Base-by-base conservation (phyloP, 2,888 invertebrate genomes). In the Colostygia pectinataria region DNA sequence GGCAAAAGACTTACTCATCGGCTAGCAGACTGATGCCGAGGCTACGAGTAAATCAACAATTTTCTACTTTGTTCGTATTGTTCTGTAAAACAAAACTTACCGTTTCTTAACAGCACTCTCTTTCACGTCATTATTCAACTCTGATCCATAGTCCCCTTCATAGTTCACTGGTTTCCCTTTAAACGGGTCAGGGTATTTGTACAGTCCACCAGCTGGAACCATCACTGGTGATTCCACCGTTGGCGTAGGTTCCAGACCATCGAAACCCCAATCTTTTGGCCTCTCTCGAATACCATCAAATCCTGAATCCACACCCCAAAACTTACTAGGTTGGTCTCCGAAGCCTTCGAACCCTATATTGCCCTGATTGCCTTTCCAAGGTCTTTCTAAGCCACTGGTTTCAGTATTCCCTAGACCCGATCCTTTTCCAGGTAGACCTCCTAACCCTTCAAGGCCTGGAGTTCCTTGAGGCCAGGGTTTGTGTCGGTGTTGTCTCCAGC, bases 161-260 rank as follows among this genome's bases (percentile, higher is more conserved):
- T 57, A 55, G 1, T 59, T 45, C 5, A 53, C 59, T 1, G 84
- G 82, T 12, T 72, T 80, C 1, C 76, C 78, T 25, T 72, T 80
- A 34, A 84, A 86, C 0, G 78, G 63, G 3, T 77, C 77, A 0
- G 79, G 76, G 0, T 71, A 66, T 51, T 77, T 70, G 56, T 90
- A 90, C 0, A 87, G 60, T 0, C 83, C 84, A 1, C 89, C 89
- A 0, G 88, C 89, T 1, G 82, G 81, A 0, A 82, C 56, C 20
- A 64, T 76, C 8, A 76, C 65, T 0, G 85, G 82, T 0, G 70
- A 66, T 46, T 79, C 75, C 1, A 68, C 71, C 0, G 85, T 86
- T 0, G 84, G 83, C 37, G 57, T 74, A 1, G 82, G 71, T 10
- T 83, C 83, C 31, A 79, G 37, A 13, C 55, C 43, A 10, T 73